Evolutionary conservation across 2,888 invertebrate species (phyloP), one percentile per base, ranked within the genome.

Genomic region (Mythimna pallens): DNA sequence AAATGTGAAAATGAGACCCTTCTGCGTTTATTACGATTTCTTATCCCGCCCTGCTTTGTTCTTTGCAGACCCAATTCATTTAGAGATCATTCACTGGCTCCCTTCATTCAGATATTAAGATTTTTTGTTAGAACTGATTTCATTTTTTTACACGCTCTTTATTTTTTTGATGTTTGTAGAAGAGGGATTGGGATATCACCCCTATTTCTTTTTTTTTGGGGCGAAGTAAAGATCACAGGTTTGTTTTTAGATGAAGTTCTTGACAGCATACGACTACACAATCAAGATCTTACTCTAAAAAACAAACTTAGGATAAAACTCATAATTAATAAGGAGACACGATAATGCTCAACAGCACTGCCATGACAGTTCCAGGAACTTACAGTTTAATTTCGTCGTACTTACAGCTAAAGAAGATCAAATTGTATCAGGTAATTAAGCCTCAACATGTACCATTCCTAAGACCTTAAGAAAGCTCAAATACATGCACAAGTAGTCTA

Each of bases 11-110:
- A 17, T 20, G 84, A 87, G 86, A 86, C 86, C 84, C 66, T 86
- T 89, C 88, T 88, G 89, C 87, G 89, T 91, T 91, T 90, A 89
- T 90, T 89, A 89, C 88, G 86, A 86, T 84, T 90, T 88, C 87
- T 91, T 87, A 88, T 89, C 87, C 81, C 69, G 80, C 78, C 70
- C 76, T 84, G 87, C 86, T 85, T 89, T 90, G 87, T 89, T 89
- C 89, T 89, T 89, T 84, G 86, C 82, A 85, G 86, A 86, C 81
- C 82, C 83, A 81, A 84, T 88, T 85, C 80, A 84, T 85, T 85
- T 85, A 71, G 71, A 67, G 81, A 89, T 82, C 84, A 85, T 87
- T 89, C 83, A 81, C 81, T 70, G 69, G 79, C 79, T 81, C 80
- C 86, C 84, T 82, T 78, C 75, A 58, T 71, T 72, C 62, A 73